Evolutionary conservation across 2,888 invertebrate genomes (phyloP).

Genomic region (Hetaerina titia): DNA sequence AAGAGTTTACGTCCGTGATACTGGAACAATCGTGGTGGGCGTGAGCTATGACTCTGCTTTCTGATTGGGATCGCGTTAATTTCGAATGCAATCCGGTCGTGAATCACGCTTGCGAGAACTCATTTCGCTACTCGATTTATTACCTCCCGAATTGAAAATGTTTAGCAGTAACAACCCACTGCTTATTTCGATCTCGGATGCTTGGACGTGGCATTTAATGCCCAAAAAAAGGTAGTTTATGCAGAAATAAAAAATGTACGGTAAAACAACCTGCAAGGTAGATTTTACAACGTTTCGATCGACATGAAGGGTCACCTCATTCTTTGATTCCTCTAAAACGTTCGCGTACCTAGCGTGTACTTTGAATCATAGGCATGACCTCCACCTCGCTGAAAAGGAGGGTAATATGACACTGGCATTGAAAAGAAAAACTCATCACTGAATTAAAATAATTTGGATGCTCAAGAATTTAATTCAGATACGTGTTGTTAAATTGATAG

Average conservation of each 20-base stretch:
- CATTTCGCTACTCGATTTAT: conserved; percentile 13
- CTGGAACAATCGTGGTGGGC: conserved; percentile 4
- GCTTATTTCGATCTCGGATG: neutral
- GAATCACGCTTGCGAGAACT: conserved; percentile 11
- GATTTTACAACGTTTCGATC: neutral
- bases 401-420: too few relatives aligned
- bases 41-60: conserved; percentile 27
- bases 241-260: neutral
- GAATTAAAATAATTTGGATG: too few relatives aligned
- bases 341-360: too few relatives aligned
- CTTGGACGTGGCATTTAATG: neutral
- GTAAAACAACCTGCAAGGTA: neutral
- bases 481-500: too few relatives aligned
- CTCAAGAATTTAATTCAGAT: too few relatives aligned
- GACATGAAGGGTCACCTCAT: too few relatives aligned
- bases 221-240: neutral
- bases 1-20: neutral
- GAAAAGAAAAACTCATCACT: too few relatives aligned
- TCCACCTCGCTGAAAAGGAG: too few relatives aligned
- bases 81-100: conserved; percentile 11
- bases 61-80: conserved; percentile 31
- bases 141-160: conserved; percentile 10
- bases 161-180: neutral
- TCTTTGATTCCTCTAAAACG: too few relatives aligned
- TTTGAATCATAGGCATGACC: too few relatives aligned